These are phyloP conservation scores for Neodontobutis hainanensis DNA, from an alignment of 2,113 vertebrate genomes.

Conservation along the genomic window DNA sequence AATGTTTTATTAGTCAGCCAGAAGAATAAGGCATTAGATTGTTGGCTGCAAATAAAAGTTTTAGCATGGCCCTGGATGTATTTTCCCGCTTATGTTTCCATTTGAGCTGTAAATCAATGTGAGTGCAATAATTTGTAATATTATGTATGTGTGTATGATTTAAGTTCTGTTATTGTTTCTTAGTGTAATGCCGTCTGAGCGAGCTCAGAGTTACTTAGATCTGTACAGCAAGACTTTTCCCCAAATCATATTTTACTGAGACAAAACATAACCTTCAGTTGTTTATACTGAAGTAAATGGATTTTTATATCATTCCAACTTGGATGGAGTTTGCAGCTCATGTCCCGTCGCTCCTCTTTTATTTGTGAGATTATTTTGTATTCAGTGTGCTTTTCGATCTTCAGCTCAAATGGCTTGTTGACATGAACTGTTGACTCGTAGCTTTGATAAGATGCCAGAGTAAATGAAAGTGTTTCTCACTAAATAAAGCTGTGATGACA, in stretches of 20 bases:
- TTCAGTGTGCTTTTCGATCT: slow-evolving; percentile 34
- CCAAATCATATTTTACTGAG: background rate
- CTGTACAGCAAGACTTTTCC: background rate
- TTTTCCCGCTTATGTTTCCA: too few relatives aligned
- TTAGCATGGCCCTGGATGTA: too few relatives aligned
- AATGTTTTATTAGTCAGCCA: too few relatives aligned
- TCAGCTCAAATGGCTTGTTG: slow-evolving; percentile 26
- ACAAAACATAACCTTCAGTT: background rate
- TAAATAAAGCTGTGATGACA: slow-evolving; percentile 14
- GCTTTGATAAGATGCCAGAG: slow-evolving; percentile 21
- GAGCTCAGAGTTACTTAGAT: background rate
- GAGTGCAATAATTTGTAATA: too few relatives aligned
- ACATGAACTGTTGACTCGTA: slow-evolving; percentile 2
- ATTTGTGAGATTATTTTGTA: slow-evolving; percentile 55
- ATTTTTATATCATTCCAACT: too few relatives aligned
- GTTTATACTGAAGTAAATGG: too few relatives aligned
- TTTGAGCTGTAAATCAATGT: too few relatives aligned
- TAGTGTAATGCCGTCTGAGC: background rate
- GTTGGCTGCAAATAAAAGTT: too few relatives aligned
- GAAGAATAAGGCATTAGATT: too few relatives aligned
- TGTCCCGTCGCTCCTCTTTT: slow-evolving; percentile 28
- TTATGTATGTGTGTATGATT: too few relatives aligned
- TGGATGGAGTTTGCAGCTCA: background rate
- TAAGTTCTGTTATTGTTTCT: background rate
- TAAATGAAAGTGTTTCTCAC: slow-evolving; percentile 17